Evolutionary conservation across 2,113 vertebrate genomes (phyloP).

Genomic region (Hassar affinis): DNA sequence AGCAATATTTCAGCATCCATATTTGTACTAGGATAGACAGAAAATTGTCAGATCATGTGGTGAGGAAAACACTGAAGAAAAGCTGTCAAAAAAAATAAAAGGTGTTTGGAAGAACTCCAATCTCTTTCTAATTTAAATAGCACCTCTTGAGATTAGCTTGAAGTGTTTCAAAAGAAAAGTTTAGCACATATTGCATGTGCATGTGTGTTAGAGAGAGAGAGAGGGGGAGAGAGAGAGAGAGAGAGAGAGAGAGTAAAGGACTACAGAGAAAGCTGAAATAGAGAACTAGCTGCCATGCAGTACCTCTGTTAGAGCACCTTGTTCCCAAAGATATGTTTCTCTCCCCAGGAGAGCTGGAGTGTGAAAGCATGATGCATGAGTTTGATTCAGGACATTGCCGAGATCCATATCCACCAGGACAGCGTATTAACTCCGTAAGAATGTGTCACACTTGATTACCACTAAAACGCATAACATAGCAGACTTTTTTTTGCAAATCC

Average conservation of each 20-base stretch:
- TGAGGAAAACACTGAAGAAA: background rate
- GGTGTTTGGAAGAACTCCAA: background rate
- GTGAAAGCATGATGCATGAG: slow-evolving; percentile 21
- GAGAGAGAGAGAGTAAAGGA: background rate
- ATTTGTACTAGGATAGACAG: background rate
- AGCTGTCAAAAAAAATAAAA: background rate
- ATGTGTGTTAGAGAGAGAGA: background rate
- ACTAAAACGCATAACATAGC: slow-evolving; percentile 4
- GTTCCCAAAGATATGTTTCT: background rate
- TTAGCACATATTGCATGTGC: background rate
- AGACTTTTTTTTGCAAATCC: slow-evolving; percentile 31
- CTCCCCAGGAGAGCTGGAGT: slow-evolving; percentile 16
- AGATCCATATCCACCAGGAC: slow-evolving; percentile 10
- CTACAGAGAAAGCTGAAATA: slow-evolving; percentile 7
- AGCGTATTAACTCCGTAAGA: background rate
- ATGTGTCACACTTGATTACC: slow-evolving; percentile 17
- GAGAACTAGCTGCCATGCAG: background rate
- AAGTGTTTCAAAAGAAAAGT: background rate
- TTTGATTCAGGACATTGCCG: slow-evolving; percentile 20
- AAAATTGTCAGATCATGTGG: background rate
- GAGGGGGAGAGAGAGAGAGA: slow-evolving; percentile 1
- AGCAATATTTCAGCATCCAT: background rate
- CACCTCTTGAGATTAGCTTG: slow-evolving; percentile 10
- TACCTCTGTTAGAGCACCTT: slow-evolving; percentile 17
- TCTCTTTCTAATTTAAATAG: slow-evolving; percentile 3